Base-by-base conservation (phyloP, 2,797 vertebrate genomes). In the Clamator glandarius region DNA sequence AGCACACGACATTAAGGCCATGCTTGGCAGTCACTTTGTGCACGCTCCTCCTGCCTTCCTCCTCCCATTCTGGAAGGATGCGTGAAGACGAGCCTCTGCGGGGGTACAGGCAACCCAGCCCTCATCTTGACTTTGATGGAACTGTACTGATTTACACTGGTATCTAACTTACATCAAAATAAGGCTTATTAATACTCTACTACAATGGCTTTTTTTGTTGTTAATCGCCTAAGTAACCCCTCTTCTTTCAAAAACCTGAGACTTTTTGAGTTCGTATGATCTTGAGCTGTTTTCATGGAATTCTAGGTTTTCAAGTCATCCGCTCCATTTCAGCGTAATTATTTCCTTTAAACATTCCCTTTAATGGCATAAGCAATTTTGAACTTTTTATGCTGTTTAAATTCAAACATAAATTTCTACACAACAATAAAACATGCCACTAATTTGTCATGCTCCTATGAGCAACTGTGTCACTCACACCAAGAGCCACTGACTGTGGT, bases 391-490 rank as follows among this genome's bases (percentile, higher is more conserved):
- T 58, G 87, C 95, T 93, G 95, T 88, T 97, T 91, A 92, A 97
- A 97, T 97, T 89, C 93, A 73, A 93, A 92, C 86, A 51, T 64
- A 95, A 97, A 96, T 93, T 84, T 95, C 95, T 96, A 96, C 87
- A 96, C 97, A 97, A 97, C 96, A 97, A 96, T 97, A 97, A 98
- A 97, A 96, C 87, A 93, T 2, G 72, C 62, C 64, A 29, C 94
- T 98, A 87, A 90, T 97, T 94, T 96, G 96, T 96, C 97, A 95
- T 36, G 96, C 95, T 95, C 93, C 92, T 95, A 52, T 79, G 96
- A 98, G 90, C 96, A 94, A 91, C 95, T 77, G 51, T 97, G 97
- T 96, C 97, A 96, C 88, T 97, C 98, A 97, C 94, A 90, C 96
- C 96, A 79, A 95, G 97, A 96, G 39, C 86, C 97, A 92, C n/a